Base-by-base conservation (phyloP, 2,113 vertebrate species). In the Ceyx margarethae region DNA sequence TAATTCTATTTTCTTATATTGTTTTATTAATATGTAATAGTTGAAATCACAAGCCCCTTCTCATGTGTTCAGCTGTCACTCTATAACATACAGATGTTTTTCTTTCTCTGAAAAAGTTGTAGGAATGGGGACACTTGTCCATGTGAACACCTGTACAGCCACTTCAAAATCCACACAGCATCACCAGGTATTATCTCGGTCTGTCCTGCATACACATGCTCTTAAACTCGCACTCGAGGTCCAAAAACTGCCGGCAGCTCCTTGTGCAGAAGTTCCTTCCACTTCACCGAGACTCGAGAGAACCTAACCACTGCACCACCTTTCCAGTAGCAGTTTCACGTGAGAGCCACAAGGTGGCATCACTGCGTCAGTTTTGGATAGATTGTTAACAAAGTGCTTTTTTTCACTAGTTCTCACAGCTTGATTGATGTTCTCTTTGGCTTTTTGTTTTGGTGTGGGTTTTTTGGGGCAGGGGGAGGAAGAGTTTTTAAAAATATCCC, bases 261-360 rank as follows among this genome's bases (percentile, higher is more conserved):
- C 75, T 33, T n/a, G 15, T 26, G 73, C 57, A 37, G 42, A 42
- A 61, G 9, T 35, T 31, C 5, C 25, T 74, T 58, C 7, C 45
- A n/a, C 57, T 29, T 40, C 40, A 10, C 21, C 3, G 48, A 54
- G 53, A 2, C 0, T 64, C n/a, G 5, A 25, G 11, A 13, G 72
- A 66, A 12, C 15, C 3, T 2, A 23, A 29, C 45, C 10, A 2
- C 33, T n/a, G 17, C 11, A 23, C 29, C 56, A 1, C 17, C 20
- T 43, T 28, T 2, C 17, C 40, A n/a, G 81, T 9, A 31, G 61
- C 6, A 56, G 40, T 74, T 93, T 57, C 35, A 8, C 2, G 57
- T 15, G 35, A 2, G 5, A 61, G 53, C 92, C 96, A 83, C 96
- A 29, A 15, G 94, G 87, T 96, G 96, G 94, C 96, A 91, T 43